Base-by-base conservation (phyloP, 2,113 vertebrate genomes). In the Amblyornis subalaris region DNA sequence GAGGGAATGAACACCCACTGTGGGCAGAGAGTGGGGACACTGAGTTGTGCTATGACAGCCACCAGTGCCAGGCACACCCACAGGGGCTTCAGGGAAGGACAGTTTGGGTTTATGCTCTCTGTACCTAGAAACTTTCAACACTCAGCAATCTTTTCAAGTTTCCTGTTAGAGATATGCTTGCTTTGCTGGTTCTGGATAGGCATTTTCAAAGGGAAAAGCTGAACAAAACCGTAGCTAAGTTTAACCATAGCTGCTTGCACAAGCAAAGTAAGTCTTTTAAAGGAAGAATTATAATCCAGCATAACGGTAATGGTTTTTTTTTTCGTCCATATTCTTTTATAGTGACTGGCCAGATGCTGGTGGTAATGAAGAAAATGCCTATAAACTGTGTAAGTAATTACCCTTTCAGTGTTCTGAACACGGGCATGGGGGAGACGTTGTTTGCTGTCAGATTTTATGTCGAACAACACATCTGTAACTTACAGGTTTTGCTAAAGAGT, bases 351-450 rank as follows among this genome's bases (percentile, higher is more conserved):
- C 40, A 71, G 20, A 7, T 26, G 9, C 7, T 9, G 12, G 8
- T 1, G 9, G 6, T 6, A 8, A 38, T 5, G 21, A n/a, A 47
- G 2, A 72, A 40, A 31, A 16, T 3, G 28, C 18, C 0, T 18
- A 14, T 3, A 24, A 57, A n/a, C 2, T 9, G 17, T 1, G 2
- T 5, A 20, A 16, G 3, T 7, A 31, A 38, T 5, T 9, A 36
- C 10, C 5, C 9, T 36, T 22, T 25, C 31, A 26, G 7, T 1
- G 6, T 5, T 45, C 53, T 40, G n/a, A 65, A 44, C 2, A 0
- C 0, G 5, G 23, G 7, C 7, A 69, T 2, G 1, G 1, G 1
- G 3, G 17, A 28, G 5, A 40, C 8, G 2, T 3, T 4, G 3
- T 5, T 18, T 29, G 35, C n/a, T 7, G 35, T 6, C 40, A 21